Percentiles rank a stretch among this genome's conserved stretches.
Evolutionary conservation across 2,888 invertebrate genomes (phyloP).

Genomic region (Ornithoptera alexandrae): DNA sequence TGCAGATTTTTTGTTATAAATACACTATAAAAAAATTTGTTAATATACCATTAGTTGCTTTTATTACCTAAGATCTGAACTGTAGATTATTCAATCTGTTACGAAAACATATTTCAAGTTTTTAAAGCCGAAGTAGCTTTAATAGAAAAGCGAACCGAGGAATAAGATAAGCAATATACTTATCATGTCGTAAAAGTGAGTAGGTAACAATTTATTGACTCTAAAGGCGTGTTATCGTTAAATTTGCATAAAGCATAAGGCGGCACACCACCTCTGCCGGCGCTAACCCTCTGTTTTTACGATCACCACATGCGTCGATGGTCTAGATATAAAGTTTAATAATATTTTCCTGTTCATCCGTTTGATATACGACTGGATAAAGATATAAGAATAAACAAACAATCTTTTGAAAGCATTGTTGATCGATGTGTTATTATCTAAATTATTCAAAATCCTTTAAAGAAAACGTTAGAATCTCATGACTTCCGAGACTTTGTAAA

Average conservation of each 20-base stretch:
- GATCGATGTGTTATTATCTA: conserved; percentile 10
- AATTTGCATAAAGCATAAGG: conserved; percentile 71
- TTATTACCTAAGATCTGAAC: conserved; percentile 19
- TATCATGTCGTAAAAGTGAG: conserved; percentile 74
- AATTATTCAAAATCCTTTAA: neutral
- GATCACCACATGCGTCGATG: conserved; percentile 51
- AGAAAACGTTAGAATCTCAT: too few species aligned
- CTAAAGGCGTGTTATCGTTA: conserved; percentile 75
- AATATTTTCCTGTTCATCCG: conserved; percentile 39
- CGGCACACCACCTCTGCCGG: conserved; percentile 48
- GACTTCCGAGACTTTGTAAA: neutral
- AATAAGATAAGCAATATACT: conserved; percentile 68
- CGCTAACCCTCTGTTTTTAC: conserved; percentile 67
- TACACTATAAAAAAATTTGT: too few species aligned
- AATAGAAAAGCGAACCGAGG: conserved; percentile 48
- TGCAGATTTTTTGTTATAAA: too few species aligned
- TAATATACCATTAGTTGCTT: neutral
- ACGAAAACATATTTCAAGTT: conserved; percentile 50
- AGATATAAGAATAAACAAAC: conserved; percentile 12
- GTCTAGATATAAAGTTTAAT: conserved; percentile 45
- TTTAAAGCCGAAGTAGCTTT: conserved; percentile 49
- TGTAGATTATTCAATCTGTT: conserved; percentile 51
- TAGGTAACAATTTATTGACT: conserved; percentile 76
- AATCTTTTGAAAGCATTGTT: conserved; percentile 4
- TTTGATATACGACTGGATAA: conserved; percentile 25